Evolutionary conservation across 2,888 invertebrate genomes (phyloP).

Genomic region (Eucera pruinosa): DNA sequence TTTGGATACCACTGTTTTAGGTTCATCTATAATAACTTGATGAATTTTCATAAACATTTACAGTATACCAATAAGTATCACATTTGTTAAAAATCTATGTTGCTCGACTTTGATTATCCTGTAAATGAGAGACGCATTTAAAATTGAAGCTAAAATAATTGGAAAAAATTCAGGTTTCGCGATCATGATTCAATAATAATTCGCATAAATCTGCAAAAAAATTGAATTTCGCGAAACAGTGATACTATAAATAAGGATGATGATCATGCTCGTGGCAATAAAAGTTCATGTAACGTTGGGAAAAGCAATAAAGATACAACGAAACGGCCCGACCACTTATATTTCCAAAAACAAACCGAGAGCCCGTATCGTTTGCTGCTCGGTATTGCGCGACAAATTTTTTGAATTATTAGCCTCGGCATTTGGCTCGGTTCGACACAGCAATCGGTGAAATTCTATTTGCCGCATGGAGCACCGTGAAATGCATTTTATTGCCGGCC

Average conservation of each 20-base stretch:
- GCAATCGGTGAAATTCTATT: conserved; percentile 52
- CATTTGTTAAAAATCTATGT: too few species aligned
- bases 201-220: background rate
- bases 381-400: conserved; percentile 28
- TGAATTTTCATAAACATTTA: too few species aligned
- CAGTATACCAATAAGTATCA: too few species aligned
- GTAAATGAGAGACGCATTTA: too few species aligned
- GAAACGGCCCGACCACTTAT: background rate
- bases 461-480: conserved; percentile 33
- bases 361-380: background rate
- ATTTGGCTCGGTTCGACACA: conserved; percentile 12
- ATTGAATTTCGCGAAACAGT: background rate
- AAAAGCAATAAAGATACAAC: conserved; percentile 4
- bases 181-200: too few species aligned
- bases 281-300: background rate
- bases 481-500: conserved; percentile 36
- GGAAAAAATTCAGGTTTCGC: too few species aligned
- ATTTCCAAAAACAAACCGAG: conserved; percentile 4
- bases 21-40: too few species aligned
- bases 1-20: too few species aligned
- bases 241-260: background rate
- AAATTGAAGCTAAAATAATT: too few species aligned
- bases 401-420: conserved; percentile 38
- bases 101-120: too few species aligned
- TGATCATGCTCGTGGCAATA: background rate